phyloP scores from a whole-genome alignment of 2,113 vertebrate species.

The Sylvietta virens region DNA sequence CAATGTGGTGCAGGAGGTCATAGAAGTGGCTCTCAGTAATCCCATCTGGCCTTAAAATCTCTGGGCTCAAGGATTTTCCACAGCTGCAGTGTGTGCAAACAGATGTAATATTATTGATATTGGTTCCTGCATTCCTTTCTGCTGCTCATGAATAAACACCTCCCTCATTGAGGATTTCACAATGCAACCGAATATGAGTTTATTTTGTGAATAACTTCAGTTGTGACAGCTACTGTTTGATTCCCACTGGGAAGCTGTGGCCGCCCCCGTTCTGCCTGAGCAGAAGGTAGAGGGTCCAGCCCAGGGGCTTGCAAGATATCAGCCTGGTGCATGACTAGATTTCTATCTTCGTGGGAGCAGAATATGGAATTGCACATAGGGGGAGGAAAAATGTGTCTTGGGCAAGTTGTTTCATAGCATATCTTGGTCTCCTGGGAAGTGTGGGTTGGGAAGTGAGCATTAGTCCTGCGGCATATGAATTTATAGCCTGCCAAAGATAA shows the following conservation, averaged over 20 bases:
- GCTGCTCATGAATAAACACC: background rate
- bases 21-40: background rate
- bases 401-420: background rate
- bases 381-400: background rate
- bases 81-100: background rate
- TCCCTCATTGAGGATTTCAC: background rate
- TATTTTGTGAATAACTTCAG: background rate
- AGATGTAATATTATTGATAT: background rate
- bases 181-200: background rate
- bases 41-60: background rate
- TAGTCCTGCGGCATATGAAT: background rate
- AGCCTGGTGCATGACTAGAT: background rate
- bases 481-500: background rate
- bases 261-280: background rate
- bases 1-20: background rate
- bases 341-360: background rate
- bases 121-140: background rate
- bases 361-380: background rate
- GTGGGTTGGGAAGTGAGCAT: slow-evolving; percentile 5
- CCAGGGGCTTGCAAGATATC: background rate
- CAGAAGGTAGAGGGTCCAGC: background rate
- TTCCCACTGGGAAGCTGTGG: background rate
- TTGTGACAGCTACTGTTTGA: background rate
- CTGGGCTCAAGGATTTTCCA: background rate
- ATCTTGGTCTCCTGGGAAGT: background rate